phyloP scores from a whole-genome alignment of 2,113 vertebrate species.

The Salvelinus alpinus region DNA sequence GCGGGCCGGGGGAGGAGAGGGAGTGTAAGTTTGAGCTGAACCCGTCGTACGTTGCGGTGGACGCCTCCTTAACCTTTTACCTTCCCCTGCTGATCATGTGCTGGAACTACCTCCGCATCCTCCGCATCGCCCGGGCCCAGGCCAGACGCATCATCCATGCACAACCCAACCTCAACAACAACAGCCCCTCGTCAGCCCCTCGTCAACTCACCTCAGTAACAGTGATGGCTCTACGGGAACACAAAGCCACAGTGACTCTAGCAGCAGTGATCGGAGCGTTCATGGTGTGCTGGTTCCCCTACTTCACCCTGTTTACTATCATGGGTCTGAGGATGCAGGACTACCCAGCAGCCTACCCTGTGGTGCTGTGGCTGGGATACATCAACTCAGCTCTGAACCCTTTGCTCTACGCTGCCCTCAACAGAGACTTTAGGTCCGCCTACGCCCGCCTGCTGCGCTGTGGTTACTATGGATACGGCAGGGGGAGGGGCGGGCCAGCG shows the following conservation, averaged over 20 bases:
- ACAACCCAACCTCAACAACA: slow-evolving; percentile 56
- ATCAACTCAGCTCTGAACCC: slow-evolving; percentile 94
- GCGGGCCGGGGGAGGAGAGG: slow-evolving; percentile 30
- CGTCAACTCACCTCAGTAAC: slow-evolving; percentile 55
- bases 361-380: slow-evolving; percentile 88
- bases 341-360: slow-evolving; percentile 51
- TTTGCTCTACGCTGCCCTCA: slow-evolving; percentile 86
- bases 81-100: slow-evolving; percentile 90
- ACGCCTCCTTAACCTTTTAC: slow-evolving; percentile 89
- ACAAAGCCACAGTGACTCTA: slow-evolving; percentile 77
- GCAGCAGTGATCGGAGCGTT: slow-evolving; percentile 85
- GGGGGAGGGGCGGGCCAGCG: slow-evolving; percentile 40
- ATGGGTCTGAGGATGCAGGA: slow-evolving; percentile 73
- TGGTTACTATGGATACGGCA: slow-evolving; percentile 39
- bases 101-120: slow-evolving; percentile 86
- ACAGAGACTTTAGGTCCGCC: slow-evolving; percentile 87
- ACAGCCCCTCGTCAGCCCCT: slow-evolving; percentile 33
- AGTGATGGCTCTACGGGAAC: slow-evolving; percentile 73
- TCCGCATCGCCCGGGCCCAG: slow-evolving; percentile 89
- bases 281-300: slow-evolving; percentile 88
- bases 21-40: slow-evolving; percentile 86
- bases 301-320: slow-evolving; percentile 84
- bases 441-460: slow-evolving; percentile 79
- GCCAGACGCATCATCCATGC: slow-evolving; percentile 83
- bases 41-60: slow-evolving; percentile 81